Conservation (phyloP, 2,888 invertebrate genomes). For the Hypselothyrea guttata region DNA sequence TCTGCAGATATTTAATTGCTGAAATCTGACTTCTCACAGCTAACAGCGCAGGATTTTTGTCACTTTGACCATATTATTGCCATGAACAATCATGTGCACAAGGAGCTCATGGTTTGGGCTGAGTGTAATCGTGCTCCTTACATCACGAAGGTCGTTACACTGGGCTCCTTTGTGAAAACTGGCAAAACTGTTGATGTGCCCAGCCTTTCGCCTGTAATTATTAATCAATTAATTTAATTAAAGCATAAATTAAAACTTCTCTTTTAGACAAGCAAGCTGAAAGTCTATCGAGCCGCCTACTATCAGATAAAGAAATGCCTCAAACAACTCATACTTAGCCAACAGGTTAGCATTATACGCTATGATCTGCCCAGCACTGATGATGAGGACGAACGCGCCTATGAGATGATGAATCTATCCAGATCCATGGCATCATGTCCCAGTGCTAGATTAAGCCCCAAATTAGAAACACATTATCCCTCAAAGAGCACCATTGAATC, state of each 20-base stretch:
- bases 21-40: conserved; percentile 82
- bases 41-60: conserved; percentile 87
- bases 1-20: too few species aligned
- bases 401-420: neutral
- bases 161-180: conserved; percentile 31
- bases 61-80: conserved; percentile 94
- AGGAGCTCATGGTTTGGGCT: conserved; percentile 59
- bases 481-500: neutral
- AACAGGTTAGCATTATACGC: conserved; percentile 48
- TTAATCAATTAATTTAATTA: too few species aligned
- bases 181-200: conserved; percentile 21
- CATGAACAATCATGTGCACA: conserved; percentile 88
- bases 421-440: neutral
- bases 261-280: conserved; percentile 49
- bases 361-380: conserved; percentile 66
- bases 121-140: conserved; percentile 11
- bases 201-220: conserved; percentile 50
- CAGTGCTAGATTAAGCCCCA: neutral
- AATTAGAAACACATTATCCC: neutral
- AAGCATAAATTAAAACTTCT: too few species aligned
- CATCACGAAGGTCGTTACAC: conserved; percentile 19
- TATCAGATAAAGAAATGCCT: conserved; percentile 69
- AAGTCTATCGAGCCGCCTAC: conserved; percentile 56
- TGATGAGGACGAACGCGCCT: conserved; percentile 12
- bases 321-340: conserved; percentile 59